Percentiles rank a stretch among this genome's conserved stretches.
Conservation (phyloP, 30 jellyfish, hydroid and myxozoan genomes). For the Hydra vulgaris region DNA sequence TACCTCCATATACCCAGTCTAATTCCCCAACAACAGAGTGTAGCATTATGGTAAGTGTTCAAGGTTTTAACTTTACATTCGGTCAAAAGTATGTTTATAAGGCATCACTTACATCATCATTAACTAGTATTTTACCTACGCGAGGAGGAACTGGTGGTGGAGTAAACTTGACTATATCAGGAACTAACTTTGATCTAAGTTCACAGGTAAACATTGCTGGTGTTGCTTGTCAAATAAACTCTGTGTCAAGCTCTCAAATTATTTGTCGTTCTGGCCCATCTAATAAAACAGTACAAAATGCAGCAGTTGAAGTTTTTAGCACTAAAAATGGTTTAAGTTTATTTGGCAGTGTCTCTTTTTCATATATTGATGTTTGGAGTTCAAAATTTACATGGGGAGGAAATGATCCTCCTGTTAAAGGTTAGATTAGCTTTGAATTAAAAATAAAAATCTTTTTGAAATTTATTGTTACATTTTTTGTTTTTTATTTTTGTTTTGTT, state of each 20-base stretch:
- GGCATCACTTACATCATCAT: slow-evolving; percentile 44
- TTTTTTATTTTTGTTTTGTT: background rate
- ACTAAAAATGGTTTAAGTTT: slow-evolving; percentile 55
- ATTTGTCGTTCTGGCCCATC: slow-evolving; percentile 21
- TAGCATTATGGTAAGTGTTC: background rate
- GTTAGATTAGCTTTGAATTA: background rate
- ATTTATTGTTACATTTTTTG: too few relatives aligned
- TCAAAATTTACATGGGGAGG: slow-evolving; percentile 97
- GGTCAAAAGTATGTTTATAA: slow-evolving; percentile 26
- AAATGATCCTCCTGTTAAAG: slow-evolving; percentile 24
- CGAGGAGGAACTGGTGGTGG: slow-evolving; percentile 99
- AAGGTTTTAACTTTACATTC: background rate
- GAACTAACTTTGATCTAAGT: slow-evolving; percentile 21
- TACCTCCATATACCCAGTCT: slow-evolving; percentile 23
- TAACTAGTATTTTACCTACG: slow-evolving; percentile 57
- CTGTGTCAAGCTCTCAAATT: background rate
- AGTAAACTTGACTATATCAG: slow-evolving; percentile 61
- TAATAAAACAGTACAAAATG: background rate
- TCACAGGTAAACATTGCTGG: slow-evolving; percentile 10
- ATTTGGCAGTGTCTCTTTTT: slow-evolving; percentile 32
- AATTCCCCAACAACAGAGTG: slow-evolving; percentile 5
- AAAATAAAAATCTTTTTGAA: background rate
- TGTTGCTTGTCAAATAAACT: background rate
- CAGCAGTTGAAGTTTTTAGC: slow-evolving; percentile 33
- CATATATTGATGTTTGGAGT: slow-evolving; percentile 93